These are phyloP conservation scores for Dicyrtomina minuta DNA, from an alignment of 2,888 invertebrate genomes.

Conservation along the genomic window DNA sequence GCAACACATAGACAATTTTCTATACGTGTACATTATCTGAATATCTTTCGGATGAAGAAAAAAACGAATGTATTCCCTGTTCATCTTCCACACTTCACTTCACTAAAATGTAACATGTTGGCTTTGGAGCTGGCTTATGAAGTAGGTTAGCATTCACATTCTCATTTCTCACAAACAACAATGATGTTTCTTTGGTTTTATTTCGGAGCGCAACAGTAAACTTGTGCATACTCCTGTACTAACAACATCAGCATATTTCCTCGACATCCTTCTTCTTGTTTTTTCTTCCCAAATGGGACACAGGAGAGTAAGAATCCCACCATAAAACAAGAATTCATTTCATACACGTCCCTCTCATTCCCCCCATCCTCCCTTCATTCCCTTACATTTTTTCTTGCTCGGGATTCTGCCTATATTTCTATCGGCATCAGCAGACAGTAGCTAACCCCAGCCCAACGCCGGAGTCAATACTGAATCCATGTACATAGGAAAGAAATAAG, in stretches of 20 bases:
- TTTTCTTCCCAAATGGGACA: conserved; percentile 6
- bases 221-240: not conserved
- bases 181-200: conserved; percentile 17
- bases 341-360: not conserved
- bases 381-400: no score
- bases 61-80: no score
- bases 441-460: no score
- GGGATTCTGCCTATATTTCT: no score
- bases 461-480: no score
- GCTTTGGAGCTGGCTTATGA: not conserved
- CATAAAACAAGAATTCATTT: conserved; percentile 17
- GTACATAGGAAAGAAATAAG: not conserved
- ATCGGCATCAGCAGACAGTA: no score
- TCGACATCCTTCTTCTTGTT: not conserved
- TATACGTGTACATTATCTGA: no score
- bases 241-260: conserved; percentile 5
- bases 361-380: no score
- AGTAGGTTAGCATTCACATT: not conserved
- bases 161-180: not conserved
- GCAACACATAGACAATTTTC: no score
- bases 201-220: not conserved
- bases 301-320: conserved; percentile 16
- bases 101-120: conserved; percentile 6
- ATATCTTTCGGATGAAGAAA: no score
- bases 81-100: conserved; percentile 8